A percentile compares a stretch with the other conserved stretches of the same genome.
phyloP scores from a whole-genome alignment of 1,140 invertebrate species.

The Argopecten irradians region DNA sequence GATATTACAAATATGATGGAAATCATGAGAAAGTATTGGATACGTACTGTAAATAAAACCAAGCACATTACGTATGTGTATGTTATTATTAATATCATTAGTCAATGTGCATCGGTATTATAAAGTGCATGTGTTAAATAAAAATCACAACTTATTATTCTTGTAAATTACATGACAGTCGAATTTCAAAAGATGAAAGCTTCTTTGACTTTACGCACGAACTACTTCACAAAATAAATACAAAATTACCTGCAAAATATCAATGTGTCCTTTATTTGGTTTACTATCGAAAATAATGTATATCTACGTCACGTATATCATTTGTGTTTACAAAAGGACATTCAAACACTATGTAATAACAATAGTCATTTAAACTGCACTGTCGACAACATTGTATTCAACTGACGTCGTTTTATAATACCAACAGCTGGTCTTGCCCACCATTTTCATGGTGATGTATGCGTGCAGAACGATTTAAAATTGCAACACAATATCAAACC shows the following conservation, averaged over 20 bases:
- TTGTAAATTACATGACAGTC: not conserved
- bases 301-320: not conserved
- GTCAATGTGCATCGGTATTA: too few species aligned
- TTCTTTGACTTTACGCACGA: not conserved
- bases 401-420: not conserved
- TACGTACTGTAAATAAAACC: too few species aligned
- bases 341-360: not conserved
- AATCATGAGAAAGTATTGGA: too few species aligned
- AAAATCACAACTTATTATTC: too few species aligned
- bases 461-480: not conserved
- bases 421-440: not conserved
- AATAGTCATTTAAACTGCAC: slow-evolving; percentile 11
- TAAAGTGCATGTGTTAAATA: too few species aligned
- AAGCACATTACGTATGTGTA: too few species aligned
- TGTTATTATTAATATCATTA: too few species aligned
- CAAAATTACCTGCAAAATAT: not conserved
- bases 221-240: not conserved
- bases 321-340: not conserved
- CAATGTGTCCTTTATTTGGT: not conserved
- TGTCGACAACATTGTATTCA: not conserved
- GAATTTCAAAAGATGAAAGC: not conserved
- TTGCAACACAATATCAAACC: not conserved
- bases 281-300: not conserved
- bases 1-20: too few species aligned
- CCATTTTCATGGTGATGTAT: not conserved